Evolutionary conservation across 1,140 invertebrate genomes (phyloP).

Genomic region (Linepithema humile): DNA sequence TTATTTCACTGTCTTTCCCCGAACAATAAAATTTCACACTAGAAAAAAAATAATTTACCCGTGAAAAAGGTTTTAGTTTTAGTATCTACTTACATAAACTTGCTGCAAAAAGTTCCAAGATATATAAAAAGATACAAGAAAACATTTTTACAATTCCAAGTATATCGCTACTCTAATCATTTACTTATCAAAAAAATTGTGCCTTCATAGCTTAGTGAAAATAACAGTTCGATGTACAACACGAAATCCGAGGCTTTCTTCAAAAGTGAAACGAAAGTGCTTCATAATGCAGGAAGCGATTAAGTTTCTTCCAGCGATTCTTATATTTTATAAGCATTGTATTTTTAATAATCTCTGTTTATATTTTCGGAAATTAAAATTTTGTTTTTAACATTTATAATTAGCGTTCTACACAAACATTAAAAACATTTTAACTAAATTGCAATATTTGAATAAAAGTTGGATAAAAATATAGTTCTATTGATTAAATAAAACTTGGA

Average conservation of each 20-base stretch:
- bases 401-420: too few relatives aligned
- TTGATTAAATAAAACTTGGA: conserved; percentile 9
- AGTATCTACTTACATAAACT: neutral
- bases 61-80: neutral
- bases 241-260: neutral
- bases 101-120: neutral
- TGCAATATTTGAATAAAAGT: neutral
- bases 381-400: too few relatives aligned
- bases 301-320: neutral
- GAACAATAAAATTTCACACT: conserved; percentile 6
- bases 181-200: neutral
- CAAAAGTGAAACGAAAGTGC: neutral
- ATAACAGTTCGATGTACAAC: neutral
- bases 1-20: neutral
- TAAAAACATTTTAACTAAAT: too few relatives aligned
- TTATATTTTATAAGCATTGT: too few relatives aligned
- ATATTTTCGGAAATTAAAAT: too few relatives aligned
- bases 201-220: neutral
- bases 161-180: neutral
- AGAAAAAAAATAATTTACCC: neutral
- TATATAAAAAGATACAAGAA: neutral
- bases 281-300: conserved; percentile 6
- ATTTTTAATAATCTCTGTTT: neutral
- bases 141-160: neutral
- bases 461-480: neutral